A percentile compares a stretch with the other conserved stretches of the same genome.
phyloP scores from a whole-genome alignment of 2,888 invertebrate genomes.

The Fragum fragum region DNA sequence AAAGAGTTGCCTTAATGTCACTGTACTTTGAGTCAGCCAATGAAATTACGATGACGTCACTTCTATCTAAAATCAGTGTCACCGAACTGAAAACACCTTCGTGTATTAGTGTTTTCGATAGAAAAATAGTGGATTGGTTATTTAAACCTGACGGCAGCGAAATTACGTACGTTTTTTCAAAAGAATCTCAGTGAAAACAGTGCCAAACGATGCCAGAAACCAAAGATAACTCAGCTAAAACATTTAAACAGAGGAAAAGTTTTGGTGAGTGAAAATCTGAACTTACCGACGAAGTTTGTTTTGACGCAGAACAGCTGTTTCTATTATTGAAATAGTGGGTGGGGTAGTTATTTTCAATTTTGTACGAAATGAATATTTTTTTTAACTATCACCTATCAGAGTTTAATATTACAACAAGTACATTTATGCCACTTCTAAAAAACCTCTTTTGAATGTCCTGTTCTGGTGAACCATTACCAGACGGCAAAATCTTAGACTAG shows the following conservation, averaged over 20 bases:
- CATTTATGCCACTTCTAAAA: no score
- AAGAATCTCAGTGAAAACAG: slow-evolving; percentile 12
- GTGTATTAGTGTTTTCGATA: neutral
- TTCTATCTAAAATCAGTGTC: neutral
- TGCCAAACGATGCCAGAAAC: slow-evolving; percentile 79
- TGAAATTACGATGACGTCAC: slow-evolving; percentile 12
- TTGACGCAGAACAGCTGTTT: neutral
- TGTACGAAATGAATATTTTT: no score
- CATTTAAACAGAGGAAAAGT: slow-evolving; percentile 87
- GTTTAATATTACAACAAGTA: no score
- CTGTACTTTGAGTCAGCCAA: slow-evolving; percentile 37
- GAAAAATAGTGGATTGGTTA: neutral
- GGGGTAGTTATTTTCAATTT: slow-evolving; percentile 2
- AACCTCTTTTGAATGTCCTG: no score
- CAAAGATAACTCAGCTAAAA: slow-evolving; percentile 80
- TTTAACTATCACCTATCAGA: no score
- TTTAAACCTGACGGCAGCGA: slow-evolving; percentile 4
- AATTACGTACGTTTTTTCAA: neutral
- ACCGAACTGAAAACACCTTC: slow-evolving; percentile 15
- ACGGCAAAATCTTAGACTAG: no score
- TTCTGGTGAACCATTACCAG: no score
- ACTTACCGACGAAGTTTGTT: neutral
- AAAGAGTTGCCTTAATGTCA: no score
- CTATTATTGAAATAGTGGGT: neutral
- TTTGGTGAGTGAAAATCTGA: slow-evolving; percentile 83